A percentile compares a stretch with the other conserved stretches of the same genome.
phyloP scores from a whole-genome alignment of 2,888 invertebrate species.

The Mechanitis mazaeus region DNA sequence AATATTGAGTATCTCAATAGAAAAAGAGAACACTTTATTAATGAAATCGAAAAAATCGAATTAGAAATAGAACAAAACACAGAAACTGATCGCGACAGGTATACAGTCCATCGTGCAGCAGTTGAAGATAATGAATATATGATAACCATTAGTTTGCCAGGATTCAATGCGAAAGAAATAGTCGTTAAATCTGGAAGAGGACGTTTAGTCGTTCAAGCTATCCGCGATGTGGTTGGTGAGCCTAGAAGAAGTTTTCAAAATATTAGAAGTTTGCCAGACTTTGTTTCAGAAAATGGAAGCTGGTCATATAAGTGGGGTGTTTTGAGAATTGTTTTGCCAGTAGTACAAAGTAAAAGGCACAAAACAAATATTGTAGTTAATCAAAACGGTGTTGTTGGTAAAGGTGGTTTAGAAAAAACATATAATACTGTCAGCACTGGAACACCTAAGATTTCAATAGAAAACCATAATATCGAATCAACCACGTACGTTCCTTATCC shows the following conservation, averaged over 20 bases:
- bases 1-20: background rate
- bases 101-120: background rate
- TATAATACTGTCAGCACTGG: no score
- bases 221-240: background rate
- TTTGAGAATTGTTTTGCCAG: background rate
- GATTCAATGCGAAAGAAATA: background rate
- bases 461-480: no score
- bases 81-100: background rate
- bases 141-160: background rate
- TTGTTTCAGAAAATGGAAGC: background rate
- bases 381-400: no score
- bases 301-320: conserved; percentile 1
- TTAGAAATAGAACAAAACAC: background rate
- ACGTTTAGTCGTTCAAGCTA: background rate
- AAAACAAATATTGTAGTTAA: no score
- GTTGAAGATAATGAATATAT: background rate
- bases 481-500: no score
- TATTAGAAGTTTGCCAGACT: background rate
- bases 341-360: background rate
- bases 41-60: background rate
- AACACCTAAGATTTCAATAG: no score
- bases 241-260: background rate
- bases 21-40: background rate
- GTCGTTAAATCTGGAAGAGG: background rate
- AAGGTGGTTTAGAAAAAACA: no score